Evolutionary conservation across 2,797 vertebrate species (phyloP).

Genomic region (Leptatherina wallacei): DNA sequence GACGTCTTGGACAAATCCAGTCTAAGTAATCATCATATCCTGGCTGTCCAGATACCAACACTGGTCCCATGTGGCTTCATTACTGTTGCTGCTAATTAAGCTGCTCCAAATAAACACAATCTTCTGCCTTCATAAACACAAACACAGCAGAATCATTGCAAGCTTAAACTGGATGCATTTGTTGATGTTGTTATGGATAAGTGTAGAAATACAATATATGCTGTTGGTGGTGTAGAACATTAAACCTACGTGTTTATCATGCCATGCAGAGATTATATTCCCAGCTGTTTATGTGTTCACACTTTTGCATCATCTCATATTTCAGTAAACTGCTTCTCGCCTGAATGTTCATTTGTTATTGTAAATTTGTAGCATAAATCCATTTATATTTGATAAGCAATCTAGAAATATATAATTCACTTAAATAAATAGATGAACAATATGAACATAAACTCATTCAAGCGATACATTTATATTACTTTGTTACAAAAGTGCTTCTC

Average conservation of each 20-base stretch:
- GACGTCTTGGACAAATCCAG: conserved; percentile 75
- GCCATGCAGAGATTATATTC: conserved; percentile 11
- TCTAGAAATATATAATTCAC: conserved; percentile 5
- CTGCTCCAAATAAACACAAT: conserved; percentile 80
- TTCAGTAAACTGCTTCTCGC: not conserved
- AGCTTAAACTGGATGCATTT: conserved; percentile 60
- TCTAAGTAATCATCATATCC: conserved; percentile 78
- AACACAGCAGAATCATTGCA: conserved; percentile 72
- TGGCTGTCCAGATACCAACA: conserved; percentile 76
- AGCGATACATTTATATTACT: not conserved
- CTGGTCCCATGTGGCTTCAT: conserved; percentile 81
- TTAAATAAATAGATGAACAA: not conserved
- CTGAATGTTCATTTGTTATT: conserved; percentile 12
- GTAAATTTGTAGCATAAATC: conserved; percentile 17
- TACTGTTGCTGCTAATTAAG: conserved; percentile 82
- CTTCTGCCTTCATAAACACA: conserved; percentile 77
- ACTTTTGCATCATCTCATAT: conserved; percentile 13
- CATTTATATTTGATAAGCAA: conserved; percentile 1
- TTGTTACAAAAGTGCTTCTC: not conserved
- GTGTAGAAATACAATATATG: conserved; percentile 41
- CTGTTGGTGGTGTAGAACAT: conserved; percentile 24
- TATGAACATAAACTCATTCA: not conserved
- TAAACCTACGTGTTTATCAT: conserved; percentile 15
- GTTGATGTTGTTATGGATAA: conserved; percentile 54
- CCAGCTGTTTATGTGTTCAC: conserved; percentile 14